Base-by-base conservation (phyloP, 2,888 invertebrate species). In the Miltochrista miniata region DNA sequence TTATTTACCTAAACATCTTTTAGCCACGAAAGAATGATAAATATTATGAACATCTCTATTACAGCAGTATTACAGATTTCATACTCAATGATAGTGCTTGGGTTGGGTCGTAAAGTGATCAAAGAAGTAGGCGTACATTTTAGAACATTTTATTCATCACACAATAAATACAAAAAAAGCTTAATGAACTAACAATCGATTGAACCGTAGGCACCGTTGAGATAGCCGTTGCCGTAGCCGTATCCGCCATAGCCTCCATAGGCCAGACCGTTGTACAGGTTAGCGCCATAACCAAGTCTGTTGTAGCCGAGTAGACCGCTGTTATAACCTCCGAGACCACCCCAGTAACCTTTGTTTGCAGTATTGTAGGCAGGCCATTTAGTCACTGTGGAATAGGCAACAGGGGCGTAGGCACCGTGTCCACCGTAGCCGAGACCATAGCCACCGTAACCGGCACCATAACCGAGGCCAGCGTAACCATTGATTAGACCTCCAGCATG, bases 311-410 rank as follows among this genome's bases (percentile, higher is more conserved):
- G 18, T 4, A 24, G 18, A 15, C 40, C 31, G 11, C 1, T 10
- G 40, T 36, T 18, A 18, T 18, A 18, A 15, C 18, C 37, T 18
- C 18, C 18, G 2, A 18, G 11, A 7, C 38, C 38, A 7, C 38
- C 38, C 18, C 11, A n/a, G 38, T 38, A 38, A 15, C 15, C 37
- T 10, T 15, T 15, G 45, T 52, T 45, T 10, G 47, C 58, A 13
- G 48, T 45, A 11, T 52, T 18, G 9, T 54, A 63, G 5, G 54
- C 36, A 13, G 69, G 68, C 7, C 63, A 63, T 68, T 61, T 70
- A 18, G 63, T 65, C 1, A 70, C 70, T 8, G 65, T 47, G 10
- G 67, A 59, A 48, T 70, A 70, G 13, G 70, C 70, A 3, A 70
- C 70, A 15, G 70, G 70, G 30, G 48, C 56, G 15, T 61, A 53